Percentiles rank a stretch among this genome's conserved stretches.
phyloP scores from a whole-genome alignment of 2,888 invertebrate species.

The Gasteruption jaculator region DNA sequence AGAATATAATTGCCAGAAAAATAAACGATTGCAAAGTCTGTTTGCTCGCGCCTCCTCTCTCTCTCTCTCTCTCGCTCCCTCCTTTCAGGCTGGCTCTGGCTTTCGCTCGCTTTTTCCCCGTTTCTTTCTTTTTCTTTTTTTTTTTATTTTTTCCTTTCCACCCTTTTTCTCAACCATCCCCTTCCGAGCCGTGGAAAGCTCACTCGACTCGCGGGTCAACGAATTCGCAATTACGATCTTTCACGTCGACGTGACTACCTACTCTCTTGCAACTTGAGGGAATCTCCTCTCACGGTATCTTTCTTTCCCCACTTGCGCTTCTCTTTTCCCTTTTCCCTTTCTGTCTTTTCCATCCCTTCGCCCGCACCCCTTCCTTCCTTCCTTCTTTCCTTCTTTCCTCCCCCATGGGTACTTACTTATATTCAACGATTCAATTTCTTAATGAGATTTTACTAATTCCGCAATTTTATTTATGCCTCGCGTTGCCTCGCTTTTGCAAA shows the following conservation, averaged over 20 bases:
- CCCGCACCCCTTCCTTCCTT: too few species aligned
- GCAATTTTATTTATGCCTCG: too few species aligned
- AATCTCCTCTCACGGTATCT: conserved; percentile 21
- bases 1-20: conserved; percentile 50
- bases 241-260: conserved; percentile 37
- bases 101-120: conserved; percentile 1
- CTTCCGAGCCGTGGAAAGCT: conserved; percentile 28
- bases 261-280: conserved; percentile 33
- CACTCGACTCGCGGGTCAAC: conserved; percentile 45
- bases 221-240: conserved; percentile 47
- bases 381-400: conserved; percentile 1
- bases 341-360: background rate
- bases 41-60: conserved; percentile 36
- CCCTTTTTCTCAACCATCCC: conserved; percentile 6
- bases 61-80: conserved; percentile 12
- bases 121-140: conserved; percentile 7
- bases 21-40: conserved; percentile 46
- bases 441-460: too few species aligned
- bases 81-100: conserved; percentile 13
- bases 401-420: too few species aligned
- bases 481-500: too few species aligned
- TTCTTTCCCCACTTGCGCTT: background rate
- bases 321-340: background rate
- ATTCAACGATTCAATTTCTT: too few species aligned
- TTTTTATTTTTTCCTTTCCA: conserved; percentile 6